These are phyloP conservation scores for Pomacea maculata DNA, from an alignment of 1,140 invertebrate genomes.

Conservation along the genomic window DNA sequence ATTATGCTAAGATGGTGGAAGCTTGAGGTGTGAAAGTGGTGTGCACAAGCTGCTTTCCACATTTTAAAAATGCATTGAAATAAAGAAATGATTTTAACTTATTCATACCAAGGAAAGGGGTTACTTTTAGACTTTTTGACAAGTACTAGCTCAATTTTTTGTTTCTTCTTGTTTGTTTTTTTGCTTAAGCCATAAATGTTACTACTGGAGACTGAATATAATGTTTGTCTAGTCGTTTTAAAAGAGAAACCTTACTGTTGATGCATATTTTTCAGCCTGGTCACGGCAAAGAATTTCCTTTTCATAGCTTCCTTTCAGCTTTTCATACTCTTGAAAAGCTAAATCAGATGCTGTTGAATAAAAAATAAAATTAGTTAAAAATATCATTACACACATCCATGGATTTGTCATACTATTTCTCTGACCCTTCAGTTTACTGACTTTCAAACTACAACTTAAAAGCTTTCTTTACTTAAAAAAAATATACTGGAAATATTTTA, in stretches of 20 bases:
- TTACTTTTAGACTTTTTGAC: too few relatives aligned
- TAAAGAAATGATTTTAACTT: too few relatives aligned
- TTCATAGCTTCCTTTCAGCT: constrained; percentile 39
- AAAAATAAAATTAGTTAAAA: not conserved
- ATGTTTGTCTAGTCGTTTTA: not conserved
- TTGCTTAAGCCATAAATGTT: not conserved
- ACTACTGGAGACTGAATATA: not conserved
- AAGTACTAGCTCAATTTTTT: too few relatives aligned
- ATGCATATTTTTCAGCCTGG: constrained; percentile 41
- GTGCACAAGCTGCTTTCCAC: too few relatives aligned
- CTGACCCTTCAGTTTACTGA: not conserved
- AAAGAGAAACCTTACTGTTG: constrained; percentile 30
- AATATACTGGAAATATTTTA: too few relatives aligned
- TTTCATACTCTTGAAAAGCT: constrained; percentile 34
- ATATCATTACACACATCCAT: not conserved
- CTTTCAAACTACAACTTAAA: not conserved
- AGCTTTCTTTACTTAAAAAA: too few relatives aligned
- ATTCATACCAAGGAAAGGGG: too few relatives aligned
- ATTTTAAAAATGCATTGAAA: too few relatives aligned
- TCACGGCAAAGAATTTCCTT: constrained; percentile 37
- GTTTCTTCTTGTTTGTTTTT: not conserved
- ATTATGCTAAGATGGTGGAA: too few relatives aligned
- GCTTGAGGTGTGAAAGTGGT: too few relatives aligned
- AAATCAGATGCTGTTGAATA: constrained; percentile 25
- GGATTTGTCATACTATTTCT: not conserved